Percentiles rank a stretch among this genome's conserved stretches.
Conservation (phyloP, 2,797 vertebrate species). For the Gobio occitaniae region DNA sequence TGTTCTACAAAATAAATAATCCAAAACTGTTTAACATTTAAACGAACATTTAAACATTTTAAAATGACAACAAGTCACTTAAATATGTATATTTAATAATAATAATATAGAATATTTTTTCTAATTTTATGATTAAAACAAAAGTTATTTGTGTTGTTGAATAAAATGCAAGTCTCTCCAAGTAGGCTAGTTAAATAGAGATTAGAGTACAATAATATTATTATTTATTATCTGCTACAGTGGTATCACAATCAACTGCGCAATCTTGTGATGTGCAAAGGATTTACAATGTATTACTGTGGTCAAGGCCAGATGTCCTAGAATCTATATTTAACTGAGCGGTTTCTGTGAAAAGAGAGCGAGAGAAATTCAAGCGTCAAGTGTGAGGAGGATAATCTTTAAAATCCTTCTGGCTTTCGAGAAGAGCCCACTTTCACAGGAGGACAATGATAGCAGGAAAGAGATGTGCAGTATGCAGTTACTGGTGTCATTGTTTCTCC, state of each 20-base stretch:
- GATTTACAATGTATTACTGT: conserved; percentile 52
- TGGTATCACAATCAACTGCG: not conserved
- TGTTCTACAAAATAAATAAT: not conserved
- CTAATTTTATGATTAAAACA: not conserved
- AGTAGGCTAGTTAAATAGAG: not conserved
- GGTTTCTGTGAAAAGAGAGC: conserved; percentile 47
- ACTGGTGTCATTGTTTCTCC: conserved; percentile 48
- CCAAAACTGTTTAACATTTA: not conserved
- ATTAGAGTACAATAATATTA: not conserved
- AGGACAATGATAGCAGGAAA: conserved; percentile 66
- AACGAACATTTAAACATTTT: not conserved
- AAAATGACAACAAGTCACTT: not conserved
- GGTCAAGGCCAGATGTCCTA: conserved; percentile 62
- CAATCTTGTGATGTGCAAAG: conserved; percentile 39
- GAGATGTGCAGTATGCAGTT: conserved; percentile 59
- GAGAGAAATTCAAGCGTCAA: conserved; percentile 63
- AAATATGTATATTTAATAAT: not conserved
- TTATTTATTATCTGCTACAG: not conserved
- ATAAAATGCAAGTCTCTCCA: not conserved
- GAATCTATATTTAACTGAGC: conserved; percentile 50
- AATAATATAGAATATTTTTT: not conserved
- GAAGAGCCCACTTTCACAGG: conserved; percentile 62
- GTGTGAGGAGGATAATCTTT: conserved; percentile 68
- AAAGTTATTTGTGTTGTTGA: not conserved
- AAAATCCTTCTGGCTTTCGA: conserved; percentile 65